These are phyloP conservation scores for Amphiduros pacificus DNA, from an alignment of 2,888 invertebrate genomes.

Conservation along the genomic window DNA sequence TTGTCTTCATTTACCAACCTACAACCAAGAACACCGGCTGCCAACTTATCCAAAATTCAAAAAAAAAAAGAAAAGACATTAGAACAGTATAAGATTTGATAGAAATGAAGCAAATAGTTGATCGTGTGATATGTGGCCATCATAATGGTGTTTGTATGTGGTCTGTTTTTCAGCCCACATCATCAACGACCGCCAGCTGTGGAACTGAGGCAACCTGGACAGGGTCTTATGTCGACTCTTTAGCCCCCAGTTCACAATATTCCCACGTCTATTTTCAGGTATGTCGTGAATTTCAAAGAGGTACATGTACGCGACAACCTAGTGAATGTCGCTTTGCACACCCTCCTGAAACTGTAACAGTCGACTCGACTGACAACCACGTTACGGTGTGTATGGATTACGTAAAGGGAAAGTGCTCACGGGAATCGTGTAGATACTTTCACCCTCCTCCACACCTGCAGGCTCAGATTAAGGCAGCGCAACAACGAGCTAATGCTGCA, in stretches of 20 bases:
- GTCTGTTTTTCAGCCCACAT: constrained; percentile 16
- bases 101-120: too few relatives aligned
- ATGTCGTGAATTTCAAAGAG: constrained; percentile 97
- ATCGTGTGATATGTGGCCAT: too few relatives aligned
- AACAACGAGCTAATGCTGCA: constrained; percentile 64
- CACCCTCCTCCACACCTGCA: constrained; percentile 99
- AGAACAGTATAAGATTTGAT: too few relatives aligned
- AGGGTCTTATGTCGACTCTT: constrained; percentile 18
- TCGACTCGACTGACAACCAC: constrained; percentile 91
- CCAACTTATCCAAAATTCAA: too few relatives aligned
- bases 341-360: constrained; percentile 90
- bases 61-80: too few relatives aligned
- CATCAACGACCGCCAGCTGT: constrained; percentile 8
- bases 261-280: constrained; percentile 57
- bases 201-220: constrained; percentile 21
- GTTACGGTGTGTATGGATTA: constrained; percentile 99
- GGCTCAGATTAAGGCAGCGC: constrained; percentile 69
- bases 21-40: too few relatives aligned
- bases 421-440: constrained; percentile 99
- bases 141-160: constrained; percentile 3
- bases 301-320: constrained; percentile 96
- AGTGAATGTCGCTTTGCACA: constrained; percentile 98
- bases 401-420: constrained; percentile 81
- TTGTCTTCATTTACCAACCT: too few relatives aligned
- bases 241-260: constrained; percentile 11